phyloP scores from a whole-genome alignment of 1,140 invertebrate species.

The Eupristina koningsbergeri region DNA sequence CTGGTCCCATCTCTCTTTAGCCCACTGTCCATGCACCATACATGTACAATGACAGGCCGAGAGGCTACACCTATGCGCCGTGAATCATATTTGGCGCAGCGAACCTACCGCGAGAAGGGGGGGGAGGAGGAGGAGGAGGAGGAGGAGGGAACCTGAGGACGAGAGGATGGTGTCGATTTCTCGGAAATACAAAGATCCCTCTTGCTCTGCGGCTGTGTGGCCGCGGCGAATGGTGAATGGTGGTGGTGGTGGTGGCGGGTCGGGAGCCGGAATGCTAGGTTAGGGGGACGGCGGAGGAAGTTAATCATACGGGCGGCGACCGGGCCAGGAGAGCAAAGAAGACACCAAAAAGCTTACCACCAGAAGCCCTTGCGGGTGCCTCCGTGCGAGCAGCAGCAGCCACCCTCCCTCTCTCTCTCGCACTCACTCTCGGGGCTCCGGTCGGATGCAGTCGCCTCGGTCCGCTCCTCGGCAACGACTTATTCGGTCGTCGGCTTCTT shows the following conservation, averaged over 20 bases:
- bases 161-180: neutral
- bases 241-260: too few relatives aligned
- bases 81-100: too few relatives aligned
- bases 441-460: too few relatives aligned
- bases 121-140: too few relatives aligned
- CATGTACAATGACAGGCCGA: too few relatives aligned
- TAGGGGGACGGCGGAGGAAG: neutral
- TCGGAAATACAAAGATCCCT: constrained; percentile 11
- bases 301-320: neutral
- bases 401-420: neutral
- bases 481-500: neutral
- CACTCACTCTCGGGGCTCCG: neutral
- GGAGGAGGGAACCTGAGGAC: too few relatives aligned
- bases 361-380: constrained; percentile 29
- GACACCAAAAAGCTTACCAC: constrained; percentile 2
- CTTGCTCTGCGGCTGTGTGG: too few relatives aligned
- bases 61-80: too few relatives aligned
- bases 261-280: constrained; percentile 17
- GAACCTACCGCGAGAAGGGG: too few relatives aligned
- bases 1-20: neutral
- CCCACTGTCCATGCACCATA: neutral
- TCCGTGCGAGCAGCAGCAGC: constrained; percentile 42
- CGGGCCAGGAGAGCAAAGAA: too few relatives aligned
- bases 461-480: neutral
- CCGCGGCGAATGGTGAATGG: too few relatives aligned